These are phyloP conservation scores for Drosophila leonis DNA, from an alignment of 2,888 invertebrate genomes.

Conservation along the genomic window DNA sequence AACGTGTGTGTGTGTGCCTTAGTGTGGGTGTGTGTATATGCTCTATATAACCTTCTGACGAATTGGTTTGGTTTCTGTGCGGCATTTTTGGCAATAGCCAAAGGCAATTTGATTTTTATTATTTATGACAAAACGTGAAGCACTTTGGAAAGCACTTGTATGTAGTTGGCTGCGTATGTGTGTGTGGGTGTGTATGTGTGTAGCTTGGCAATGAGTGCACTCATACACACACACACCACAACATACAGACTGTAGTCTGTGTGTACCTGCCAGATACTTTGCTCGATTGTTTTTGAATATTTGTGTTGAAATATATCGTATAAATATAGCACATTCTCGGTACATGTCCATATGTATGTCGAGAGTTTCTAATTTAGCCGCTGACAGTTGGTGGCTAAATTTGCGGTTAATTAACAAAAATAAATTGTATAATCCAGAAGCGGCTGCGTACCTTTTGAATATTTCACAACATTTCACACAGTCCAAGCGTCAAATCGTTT, in stretches of 20 bases:
- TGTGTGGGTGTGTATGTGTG: constrained; percentile 6
- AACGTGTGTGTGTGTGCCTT: constrained; percentile 11
- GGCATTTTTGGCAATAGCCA: constrained; percentile 66
- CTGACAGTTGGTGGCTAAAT: constrained; percentile 38
- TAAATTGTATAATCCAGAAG: constrained; percentile 39
- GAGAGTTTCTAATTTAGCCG: constrained; percentile 37
- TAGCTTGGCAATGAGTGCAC: constrained; percentile 25
- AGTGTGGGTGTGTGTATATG: constrained; percentile 16
- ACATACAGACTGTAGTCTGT: not conserved
- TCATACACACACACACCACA: constrained; percentile 5
- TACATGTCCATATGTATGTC: constrained; percentile 14
- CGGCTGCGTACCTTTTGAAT: constrained; percentile 15
- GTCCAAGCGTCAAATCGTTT: constrained; percentile 6
- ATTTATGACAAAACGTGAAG: constrained; percentile 52
- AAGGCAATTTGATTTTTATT: constrained; percentile 74
- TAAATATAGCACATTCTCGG: constrained; percentile 27
- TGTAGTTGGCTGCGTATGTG: not conserved
- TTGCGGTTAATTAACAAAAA: constrained; percentile 34
- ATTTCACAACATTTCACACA: constrained; percentile 9
- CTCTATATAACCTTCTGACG: constrained; percentile 65
- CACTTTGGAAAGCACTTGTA: constrained; percentile 47
- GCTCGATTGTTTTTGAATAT: constrained; percentile 49
- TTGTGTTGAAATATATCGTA: constrained; percentile 37
- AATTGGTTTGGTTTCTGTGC: constrained; percentile 41
- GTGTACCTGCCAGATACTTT: constrained; percentile 39